phyloP scores from a whole-genome alignment of 1,140 invertebrate genomes.

The Lethrus apterus region DNA sequence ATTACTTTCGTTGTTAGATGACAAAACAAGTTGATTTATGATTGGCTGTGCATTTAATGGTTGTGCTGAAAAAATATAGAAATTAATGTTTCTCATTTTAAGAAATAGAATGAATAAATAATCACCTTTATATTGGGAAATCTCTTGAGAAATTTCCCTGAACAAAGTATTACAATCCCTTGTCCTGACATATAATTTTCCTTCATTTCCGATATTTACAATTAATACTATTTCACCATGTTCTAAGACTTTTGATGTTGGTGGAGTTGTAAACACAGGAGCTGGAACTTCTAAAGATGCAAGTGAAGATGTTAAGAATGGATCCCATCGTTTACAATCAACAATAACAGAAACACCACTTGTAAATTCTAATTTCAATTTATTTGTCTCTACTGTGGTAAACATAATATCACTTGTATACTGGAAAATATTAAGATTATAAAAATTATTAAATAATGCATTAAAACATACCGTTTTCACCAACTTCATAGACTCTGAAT shows the following conservation, averaged over 20 bases:
- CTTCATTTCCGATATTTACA: not conserved
- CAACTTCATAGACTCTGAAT: not conserved
- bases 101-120: not conserved
- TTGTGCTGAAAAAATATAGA: not conserved
- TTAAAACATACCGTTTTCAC: not conserved
- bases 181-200: conserved; percentile 1
- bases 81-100: not conserved
- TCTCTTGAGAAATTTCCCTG: not conserved
- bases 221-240: not conserved
- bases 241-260: not conserved
- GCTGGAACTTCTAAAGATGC: too few relatives aligned
- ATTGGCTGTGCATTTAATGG: not conserved
- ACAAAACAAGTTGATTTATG: conserved; percentile 1
- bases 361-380: not conserved
- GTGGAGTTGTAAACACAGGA: not conserved
- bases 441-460: not conserved
- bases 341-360: not conserved
- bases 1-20: not conserved
- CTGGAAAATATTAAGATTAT: too few relatives aligned
- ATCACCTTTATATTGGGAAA: not conserved
- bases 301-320: not conserved
- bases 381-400: not conserved
- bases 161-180: not conserved
- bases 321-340: conserved; percentile 5
- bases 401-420: too few relatives aligned